These are phyloP conservation scores for Harpalus rubripes DNA, from an alignment of 2,888 invertebrate species.

Conservation along the genomic window DNA sequence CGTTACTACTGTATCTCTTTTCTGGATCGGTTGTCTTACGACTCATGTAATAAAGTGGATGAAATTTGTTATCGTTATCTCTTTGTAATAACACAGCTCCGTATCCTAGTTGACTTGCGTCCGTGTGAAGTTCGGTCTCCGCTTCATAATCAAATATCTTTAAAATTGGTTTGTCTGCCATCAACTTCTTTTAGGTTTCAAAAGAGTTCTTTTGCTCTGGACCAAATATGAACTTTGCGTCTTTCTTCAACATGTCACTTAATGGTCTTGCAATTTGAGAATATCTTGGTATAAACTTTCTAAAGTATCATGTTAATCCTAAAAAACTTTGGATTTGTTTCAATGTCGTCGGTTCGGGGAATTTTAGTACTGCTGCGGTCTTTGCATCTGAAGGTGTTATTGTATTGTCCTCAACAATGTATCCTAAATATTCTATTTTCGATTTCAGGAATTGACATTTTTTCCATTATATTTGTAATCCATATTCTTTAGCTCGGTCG, in stretches of 20 bases:
- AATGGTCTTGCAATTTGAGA: slow-evolving; percentile 65
- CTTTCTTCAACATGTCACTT: slow-evolving; percentile 61
- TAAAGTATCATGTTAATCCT: slow-evolving; percentile 65
- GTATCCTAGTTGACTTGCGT: slow-evolving; percentile 56
- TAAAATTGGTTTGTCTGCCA: slow-evolving; percentile 67
- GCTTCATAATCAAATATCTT: slow-evolving; percentile 62
- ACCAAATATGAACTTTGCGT: slow-evolving; percentile 11
- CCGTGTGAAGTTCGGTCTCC: slow-evolving; percentile 67
- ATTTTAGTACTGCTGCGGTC: slow-evolving; percentile 17
- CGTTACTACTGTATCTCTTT: slow-evolving; percentile 40
- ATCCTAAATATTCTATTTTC: slow-evolving; percentile 22
- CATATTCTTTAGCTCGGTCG: slow-evolving; percentile 69
- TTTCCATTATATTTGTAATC: slow-evolving; percentile 72
- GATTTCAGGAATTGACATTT: slow-evolving; percentile 73
- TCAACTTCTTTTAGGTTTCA: slow-evolving; percentile 33
- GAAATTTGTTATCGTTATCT: slow-evolving; percentile 68
- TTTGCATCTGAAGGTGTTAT: slow-evolving; percentile 60
- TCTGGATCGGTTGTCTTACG: slow-evolving; percentile 32
- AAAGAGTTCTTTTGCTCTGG: slow-evolving; percentile 67
- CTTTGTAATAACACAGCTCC: slow-evolving; percentile 65
- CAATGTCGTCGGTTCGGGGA: slow-evolving; percentile 8
- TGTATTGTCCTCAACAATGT: slow-evolving; percentile 12
- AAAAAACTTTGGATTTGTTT: slow-evolving; percentile 54
- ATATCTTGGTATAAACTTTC: slow-evolving; percentile 67
- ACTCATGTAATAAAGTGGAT: slow-evolving; percentile 36